Evolutionary conservation across 2,113 vertebrate genomes (phyloP), one percentile per base, ranked within the genome.

Genomic region (Phaetusa simplex): DNA sequence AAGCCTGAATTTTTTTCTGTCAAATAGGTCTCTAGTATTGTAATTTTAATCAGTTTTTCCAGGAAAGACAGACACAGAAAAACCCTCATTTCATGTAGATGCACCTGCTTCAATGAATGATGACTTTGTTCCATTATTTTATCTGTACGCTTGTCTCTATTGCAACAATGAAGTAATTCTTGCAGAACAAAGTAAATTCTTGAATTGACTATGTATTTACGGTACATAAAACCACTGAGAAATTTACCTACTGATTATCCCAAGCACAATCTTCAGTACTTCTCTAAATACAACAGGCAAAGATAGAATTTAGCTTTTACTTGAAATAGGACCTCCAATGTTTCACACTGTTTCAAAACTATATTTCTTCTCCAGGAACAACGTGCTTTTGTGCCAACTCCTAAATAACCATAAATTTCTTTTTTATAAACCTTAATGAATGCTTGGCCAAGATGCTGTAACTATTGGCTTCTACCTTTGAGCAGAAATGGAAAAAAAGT

Each of bases 321-420:
- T 87, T 90, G 50, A 93, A 95, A 94, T 88, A 91, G 89, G 55
- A 58, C 84, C 47, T 78, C 38, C 89, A 94, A 43, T 95, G 82
- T 95, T 90, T 94, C 90, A 86, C 94, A 53, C 83, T 82, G 38
- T 95, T 97, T 98, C 91, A 95, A 97, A 98, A 97, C 93, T 96
- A 23, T 97, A 96, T 96, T 97, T 96, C 93, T 97, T 94, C 90
- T 97, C 94, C 91, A 97, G 94, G 91, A 97, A 95, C 95, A 98
- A 95, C 53, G 59, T 88, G 83, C 74, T 93, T 97, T 95, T 97
- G 83, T 97, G 97, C 97, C 98, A 98, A 67, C 91, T 96, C 82
- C 95, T 98, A 98, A 98, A 98, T 97, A 97, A 96, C 97, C 92
- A 97, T 98, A 97, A 97, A 98, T 98, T 98, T 98, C 90, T 96